A percentile compares a stretch with the other conserved stretches of the same genome.
Conservation (phyloP, 1,140 invertebrate species). For the Acromyrmex heyeri region DNA sequence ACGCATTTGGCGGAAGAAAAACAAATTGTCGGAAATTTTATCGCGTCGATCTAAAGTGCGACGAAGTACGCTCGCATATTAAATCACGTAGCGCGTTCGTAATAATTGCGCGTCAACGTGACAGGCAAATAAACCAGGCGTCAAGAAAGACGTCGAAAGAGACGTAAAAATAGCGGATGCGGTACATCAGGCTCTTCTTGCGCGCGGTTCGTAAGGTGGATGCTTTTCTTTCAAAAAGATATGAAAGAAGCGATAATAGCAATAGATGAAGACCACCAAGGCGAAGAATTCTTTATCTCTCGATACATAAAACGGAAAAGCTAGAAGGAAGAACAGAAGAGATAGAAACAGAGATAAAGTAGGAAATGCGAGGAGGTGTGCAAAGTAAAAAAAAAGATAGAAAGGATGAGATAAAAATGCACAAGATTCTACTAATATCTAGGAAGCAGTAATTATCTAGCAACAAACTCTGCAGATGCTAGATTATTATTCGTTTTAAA, state of each 20-base stretch:
- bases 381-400: not conserved
- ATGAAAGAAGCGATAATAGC: not conserved
- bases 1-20: conserved; percentile 31
- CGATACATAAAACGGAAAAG: not conserved
- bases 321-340: no score
- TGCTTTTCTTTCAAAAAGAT: not conserved
- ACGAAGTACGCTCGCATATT: conserved; percentile 11
- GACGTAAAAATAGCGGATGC: conserved; percentile 33
- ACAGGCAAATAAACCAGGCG: conserved; percentile 25
- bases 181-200: not conserved
- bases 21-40: conserved; percentile 58
- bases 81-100: conserved; percentile 31
- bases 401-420: not conserved
- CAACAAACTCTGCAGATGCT: not conserved
- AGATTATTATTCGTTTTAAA: not conserved
- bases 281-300: not conserved
- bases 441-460: not conserved
- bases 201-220: not conserved
- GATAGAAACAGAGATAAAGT: not conserved
- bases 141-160: conserved; percentile 6
- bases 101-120: conserved; percentile 49
- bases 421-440: not conserved
- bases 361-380: not conserved
- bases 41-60: conserved; percentile 36
- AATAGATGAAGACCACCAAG: conserved; percentile 13